Percentiles rank a stretch among this genome's conserved stretches.
Evolutionary conservation across 2,113 vertebrate genomes (phyloP).

Genomic region (Oncorhynchus mykiss): DNA sequence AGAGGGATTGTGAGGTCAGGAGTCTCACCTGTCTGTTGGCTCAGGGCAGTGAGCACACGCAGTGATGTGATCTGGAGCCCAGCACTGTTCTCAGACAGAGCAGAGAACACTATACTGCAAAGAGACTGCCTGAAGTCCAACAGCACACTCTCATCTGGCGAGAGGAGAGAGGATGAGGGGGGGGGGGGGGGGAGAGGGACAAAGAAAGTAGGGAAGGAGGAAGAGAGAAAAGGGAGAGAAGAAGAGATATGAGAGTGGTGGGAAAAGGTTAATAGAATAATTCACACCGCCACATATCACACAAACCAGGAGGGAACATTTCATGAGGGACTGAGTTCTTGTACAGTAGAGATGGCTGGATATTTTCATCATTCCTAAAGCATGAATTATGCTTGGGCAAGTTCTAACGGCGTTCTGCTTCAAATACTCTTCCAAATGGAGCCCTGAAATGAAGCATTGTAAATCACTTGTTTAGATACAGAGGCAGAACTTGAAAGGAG

Average conservation of each 20-base stretch:
- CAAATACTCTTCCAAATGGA: background rate
- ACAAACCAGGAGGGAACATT: background rate
- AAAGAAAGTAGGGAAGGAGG: background rate
- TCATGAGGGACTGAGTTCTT: background rate
- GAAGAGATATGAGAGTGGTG: background rate
- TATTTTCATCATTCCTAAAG: background rate
- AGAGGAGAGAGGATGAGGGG: too few species aligned
- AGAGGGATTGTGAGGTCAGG: too few species aligned
- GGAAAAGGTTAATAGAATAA: background rate
- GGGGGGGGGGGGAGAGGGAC: too few species aligned
- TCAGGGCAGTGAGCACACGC: constrained; percentile 78
- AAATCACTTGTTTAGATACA: background rate
- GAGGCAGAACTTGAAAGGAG: background rate
- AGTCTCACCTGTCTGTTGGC: constrained; percentile 75
- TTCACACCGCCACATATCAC: background rate
- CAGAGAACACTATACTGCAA: constrained; percentile 82
- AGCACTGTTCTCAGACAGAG: constrained; percentile 77
- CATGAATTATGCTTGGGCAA: constrained; percentile 2
- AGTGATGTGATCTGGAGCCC: constrained; percentile 86
- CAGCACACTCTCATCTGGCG: constrained; percentile 80
- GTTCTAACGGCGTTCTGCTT: background rate
- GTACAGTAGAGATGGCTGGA: background rate
- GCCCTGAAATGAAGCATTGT: background rate
- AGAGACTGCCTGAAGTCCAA: constrained; percentile 69
- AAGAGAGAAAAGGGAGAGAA: background rate